phyloP scores from a whole-genome alignment of 2,113 vertebrate genomes.

The Vicugna pacos region DNA sequence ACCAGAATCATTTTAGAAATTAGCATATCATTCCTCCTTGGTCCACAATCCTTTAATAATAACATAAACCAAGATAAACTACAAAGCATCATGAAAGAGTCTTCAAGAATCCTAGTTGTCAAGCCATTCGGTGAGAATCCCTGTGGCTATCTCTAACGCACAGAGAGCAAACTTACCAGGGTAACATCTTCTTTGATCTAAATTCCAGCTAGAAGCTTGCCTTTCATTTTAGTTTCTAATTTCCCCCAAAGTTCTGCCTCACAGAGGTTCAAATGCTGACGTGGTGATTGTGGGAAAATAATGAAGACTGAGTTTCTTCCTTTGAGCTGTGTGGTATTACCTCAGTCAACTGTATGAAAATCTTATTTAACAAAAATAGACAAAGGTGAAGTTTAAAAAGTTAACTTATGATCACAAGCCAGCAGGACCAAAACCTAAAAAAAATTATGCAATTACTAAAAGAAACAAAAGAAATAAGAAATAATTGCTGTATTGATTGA shows the following conservation, averaged over 20 bases:
- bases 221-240: slow-evolving; percentile 57
- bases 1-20: slow-evolving; percentile 47
- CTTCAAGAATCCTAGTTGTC: slow-evolving; percentile 20
- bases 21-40: neutral
- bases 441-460: neutral
- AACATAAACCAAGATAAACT: neutral
- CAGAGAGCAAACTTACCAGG: neutral
- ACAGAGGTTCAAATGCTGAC: slow-evolving; percentile 17
- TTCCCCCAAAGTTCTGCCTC: slow-evolving; percentile 6
- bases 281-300: neutral
- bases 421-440: neutral
- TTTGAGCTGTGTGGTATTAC: neutral
- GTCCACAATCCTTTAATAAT: neutral
- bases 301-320: slow-evolving; percentile 27
- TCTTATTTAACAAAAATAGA: slow-evolving; percentile 10
- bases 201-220: slow-evolving; percentile 52
- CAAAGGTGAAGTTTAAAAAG: slow-evolving; percentile 26
- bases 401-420: neutral
- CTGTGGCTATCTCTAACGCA: neutral
- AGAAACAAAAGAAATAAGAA: slow-evolving; percentile 42
- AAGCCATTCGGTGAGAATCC: neutral
- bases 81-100: neutral
- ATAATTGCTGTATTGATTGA: neutral
- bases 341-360: slow-evolving; percentile 1
- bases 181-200: slow-evolving; percentile 44